These are phyloP conservation scores for Pangasius djambal DNA, from an alignment of 2,797 vertebrate genomes.

Conservation along the genomic window DNA sequence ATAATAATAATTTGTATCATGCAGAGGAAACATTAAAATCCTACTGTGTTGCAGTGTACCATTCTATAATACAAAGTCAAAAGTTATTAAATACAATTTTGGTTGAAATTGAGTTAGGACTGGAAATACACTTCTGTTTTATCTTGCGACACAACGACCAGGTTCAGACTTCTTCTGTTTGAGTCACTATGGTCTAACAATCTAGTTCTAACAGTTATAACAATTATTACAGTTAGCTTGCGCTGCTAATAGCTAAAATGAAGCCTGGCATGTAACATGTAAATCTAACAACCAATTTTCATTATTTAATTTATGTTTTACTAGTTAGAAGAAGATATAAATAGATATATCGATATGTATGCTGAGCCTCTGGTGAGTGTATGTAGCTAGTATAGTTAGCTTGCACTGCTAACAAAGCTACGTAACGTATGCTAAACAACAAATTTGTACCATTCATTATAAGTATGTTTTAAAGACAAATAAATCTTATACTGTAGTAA, in stretches of 20 bases:
- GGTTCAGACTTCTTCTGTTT: not conserved
- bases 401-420: not conserved
- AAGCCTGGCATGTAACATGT: not conserved
- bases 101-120: not conserved
- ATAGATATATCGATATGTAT: not conserved
- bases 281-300: not conserved
- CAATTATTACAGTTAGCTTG: not conserved
- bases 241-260: not conserved
- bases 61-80: not conserved
- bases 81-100: not conserved
- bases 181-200: not conserved
- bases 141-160: not conserved
- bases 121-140: not conserved
- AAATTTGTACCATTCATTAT: not conserved
- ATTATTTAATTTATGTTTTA: not conserved
- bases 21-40: not conserved
- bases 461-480: not conserved
- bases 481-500: not conserved
- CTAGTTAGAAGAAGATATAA: not conserved
- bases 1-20: not conserved
- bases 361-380: not conserved
- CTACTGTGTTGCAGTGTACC: not conserved
- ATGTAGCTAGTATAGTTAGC: not conserved
- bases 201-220: not conserved
- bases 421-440: not conserved